phyloP scores from a whole-genome alignment of 53 echinoderm and acorn worm species.

The Zoroaster sp. region DNA sequence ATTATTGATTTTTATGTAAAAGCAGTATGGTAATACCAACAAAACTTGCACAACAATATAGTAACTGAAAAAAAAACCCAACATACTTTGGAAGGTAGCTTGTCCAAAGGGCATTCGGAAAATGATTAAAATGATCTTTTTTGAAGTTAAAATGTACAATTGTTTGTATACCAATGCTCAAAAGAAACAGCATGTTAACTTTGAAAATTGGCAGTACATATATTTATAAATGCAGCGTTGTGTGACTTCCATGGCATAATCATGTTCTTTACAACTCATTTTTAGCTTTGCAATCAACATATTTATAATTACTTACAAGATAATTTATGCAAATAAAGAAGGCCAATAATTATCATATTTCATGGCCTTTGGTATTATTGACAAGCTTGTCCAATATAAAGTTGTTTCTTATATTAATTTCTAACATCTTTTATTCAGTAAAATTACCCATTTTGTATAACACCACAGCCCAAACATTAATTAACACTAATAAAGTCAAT shows the following conservation, averaged over 20 bases:
- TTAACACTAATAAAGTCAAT: neutral
- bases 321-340: conserved; percentile 37
- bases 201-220: conserved; percentile 29
- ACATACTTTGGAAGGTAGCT: conserved; percentile 16
- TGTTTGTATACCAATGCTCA: conserved; percentile 20
- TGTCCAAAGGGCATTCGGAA: neutral
- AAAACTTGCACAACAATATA: conserved; percentile 24
- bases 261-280: conserved; percentile 35
- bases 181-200: conserved; percentile 24
- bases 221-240: conserved; percentile 27
- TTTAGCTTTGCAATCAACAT: conserved; percentile 32
- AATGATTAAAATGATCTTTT: neutral
- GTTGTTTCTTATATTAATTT: neutral
- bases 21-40: neutral
- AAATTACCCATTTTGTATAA: conserved; percentile 1
- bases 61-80: neutral
- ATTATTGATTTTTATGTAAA: neutral
- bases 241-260: conserved; percentile 14
- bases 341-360: conserved; percentile 10
- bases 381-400: conserved; percentile 19
- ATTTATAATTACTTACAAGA: conserved; percentile 45
- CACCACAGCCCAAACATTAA: neutral
- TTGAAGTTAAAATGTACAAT: conserved; percentile 23
- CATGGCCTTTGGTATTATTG: neutral
- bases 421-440: neutral